phyloP scores from a whole-genome alignment of 1,140 invertebrate species.

The Acyrthosiphon pisum region DNA sequence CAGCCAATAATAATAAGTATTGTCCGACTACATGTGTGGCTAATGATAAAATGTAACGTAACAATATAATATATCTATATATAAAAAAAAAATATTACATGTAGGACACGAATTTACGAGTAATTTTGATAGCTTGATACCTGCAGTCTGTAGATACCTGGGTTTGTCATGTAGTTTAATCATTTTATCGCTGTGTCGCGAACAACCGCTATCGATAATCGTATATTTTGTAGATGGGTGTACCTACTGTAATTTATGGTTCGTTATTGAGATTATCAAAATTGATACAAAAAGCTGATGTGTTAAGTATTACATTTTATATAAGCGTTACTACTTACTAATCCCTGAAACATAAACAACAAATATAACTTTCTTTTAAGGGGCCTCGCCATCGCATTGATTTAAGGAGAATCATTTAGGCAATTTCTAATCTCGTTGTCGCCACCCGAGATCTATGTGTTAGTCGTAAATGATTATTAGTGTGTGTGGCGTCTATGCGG shows the following conservation, averaged over 20 bases:
- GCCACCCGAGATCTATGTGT: no score
- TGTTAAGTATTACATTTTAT: neutral
- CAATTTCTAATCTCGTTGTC: no score
- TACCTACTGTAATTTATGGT: neutral
- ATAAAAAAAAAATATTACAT: neutral
- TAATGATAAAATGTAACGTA: neutral
- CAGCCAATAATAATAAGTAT: neutral
- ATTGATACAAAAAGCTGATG: no score
- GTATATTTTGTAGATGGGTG: neutral
- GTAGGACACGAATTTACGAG: neutral
- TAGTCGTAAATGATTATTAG: no score
- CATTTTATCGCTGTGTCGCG: neutral
- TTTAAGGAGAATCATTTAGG: no score
- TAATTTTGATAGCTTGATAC: neutral
- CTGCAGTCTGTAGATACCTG: neutral
- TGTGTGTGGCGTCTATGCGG: no score
- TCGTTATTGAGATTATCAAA: neutral
- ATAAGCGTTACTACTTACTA: neutral
- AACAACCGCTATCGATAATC: neutral
- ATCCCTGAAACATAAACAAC: neutral
- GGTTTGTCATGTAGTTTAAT: neutral
- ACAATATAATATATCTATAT: neutral
- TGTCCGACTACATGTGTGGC: neutral
- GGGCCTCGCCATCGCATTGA: no score
- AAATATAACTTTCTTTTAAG: neutral